Conservation (phyloP, 2,888 invertebrate genomes). For the Zonitis immaculata region DNA sequence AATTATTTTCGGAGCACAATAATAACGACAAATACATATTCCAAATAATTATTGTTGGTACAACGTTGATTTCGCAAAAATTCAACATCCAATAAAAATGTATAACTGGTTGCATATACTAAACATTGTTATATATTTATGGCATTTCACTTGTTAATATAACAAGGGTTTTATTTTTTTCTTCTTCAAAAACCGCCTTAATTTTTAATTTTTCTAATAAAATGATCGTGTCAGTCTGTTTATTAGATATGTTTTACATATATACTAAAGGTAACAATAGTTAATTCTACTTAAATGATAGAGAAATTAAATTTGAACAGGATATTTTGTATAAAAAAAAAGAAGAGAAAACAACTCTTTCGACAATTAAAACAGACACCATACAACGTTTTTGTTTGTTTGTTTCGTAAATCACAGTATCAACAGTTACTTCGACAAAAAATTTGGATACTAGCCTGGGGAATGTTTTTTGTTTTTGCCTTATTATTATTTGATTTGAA, state of each 20-base stretch:
- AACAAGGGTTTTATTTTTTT: too few relatives aligned
- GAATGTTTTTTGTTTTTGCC: constrained; percentile 8
- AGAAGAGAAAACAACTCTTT: background rate
- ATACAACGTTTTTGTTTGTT: constrained; percentile 1
- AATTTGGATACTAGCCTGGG: constrained; percentile 2
- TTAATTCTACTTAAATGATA: background rate
- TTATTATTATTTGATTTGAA: background rate
- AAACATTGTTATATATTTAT: too few relatives aligned
- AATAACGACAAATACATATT: too few relatives aligned
- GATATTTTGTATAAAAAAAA: background rate
- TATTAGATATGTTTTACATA: constrained; percentile 47
- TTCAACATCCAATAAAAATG: constrained; percentile 82
- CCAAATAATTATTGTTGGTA: too few relatives aligned
- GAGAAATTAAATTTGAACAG: background rate
- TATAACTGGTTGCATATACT: constrained; percentile 90
- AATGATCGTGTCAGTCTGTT: constrained; percentile 39
- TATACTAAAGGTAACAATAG: constrained; percentile 32
- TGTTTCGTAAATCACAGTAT: constrained; percentile 39
- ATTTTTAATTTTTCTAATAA: constrained; percentile 54
- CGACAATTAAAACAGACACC: background rate
- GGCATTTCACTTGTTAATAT: too few relatives aligned
- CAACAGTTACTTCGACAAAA: constrained; percentile 35
- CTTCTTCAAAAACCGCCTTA: too few relatives aligned
- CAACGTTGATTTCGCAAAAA: constrained; percentile 56
- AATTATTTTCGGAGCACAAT: too few relatives aligned